Conservation (phyloP, 2,888 invertebrate species). For the Harmothoe impar region DNA sequence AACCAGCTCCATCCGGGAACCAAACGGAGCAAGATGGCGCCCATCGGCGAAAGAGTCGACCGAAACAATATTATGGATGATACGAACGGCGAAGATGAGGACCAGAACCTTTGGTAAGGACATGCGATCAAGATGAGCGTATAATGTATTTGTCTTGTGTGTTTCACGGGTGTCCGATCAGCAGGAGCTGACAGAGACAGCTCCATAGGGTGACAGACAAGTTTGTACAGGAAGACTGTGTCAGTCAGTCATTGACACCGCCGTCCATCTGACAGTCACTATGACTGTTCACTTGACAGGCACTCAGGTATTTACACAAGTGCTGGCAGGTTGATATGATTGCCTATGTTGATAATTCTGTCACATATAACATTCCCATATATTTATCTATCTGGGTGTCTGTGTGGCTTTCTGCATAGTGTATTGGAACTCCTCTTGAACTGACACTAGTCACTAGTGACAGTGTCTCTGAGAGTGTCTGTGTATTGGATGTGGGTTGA, state of each 20-base stretch:
- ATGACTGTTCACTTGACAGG: background rate
- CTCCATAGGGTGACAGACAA: slow-evolving; percentile 50
- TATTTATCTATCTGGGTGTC: no score
- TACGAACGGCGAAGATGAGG: slow-evolving; percentile 74
- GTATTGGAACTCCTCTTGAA: no score
- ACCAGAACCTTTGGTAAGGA: slow-evolving; percentile 80
- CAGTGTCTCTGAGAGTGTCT: no score
- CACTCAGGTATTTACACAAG: no score
- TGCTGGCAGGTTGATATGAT: no score
- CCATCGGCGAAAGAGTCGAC: slow-evolving; percentile 79
- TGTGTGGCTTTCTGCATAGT: no score
- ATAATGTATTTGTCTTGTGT: background rate
- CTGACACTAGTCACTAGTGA: no score
- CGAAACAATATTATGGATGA: slow-evolving; percentile 76
- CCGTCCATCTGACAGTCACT: slow-evolving; percentile 55
- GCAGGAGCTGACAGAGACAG: background rate
- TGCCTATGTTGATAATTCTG: no score
- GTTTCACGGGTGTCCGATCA: background rate
- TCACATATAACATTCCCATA: no score
- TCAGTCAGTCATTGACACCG: slow-evolving; percentile 54
- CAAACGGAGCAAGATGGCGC: slow-evolving; percentile 80
- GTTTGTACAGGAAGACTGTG: slow-evolving; percentile 63
- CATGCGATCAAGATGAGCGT: background rate
- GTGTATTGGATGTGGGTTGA: no score
- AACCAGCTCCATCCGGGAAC: slow-evolving; percentile 63